A percentile compares a stretch with the other conserved stretches of the same genome.
Evolutionary conservation across 2,888 invertebrate genomes (phyloP).

Genomic region (Erebia epiphron): DNA sequence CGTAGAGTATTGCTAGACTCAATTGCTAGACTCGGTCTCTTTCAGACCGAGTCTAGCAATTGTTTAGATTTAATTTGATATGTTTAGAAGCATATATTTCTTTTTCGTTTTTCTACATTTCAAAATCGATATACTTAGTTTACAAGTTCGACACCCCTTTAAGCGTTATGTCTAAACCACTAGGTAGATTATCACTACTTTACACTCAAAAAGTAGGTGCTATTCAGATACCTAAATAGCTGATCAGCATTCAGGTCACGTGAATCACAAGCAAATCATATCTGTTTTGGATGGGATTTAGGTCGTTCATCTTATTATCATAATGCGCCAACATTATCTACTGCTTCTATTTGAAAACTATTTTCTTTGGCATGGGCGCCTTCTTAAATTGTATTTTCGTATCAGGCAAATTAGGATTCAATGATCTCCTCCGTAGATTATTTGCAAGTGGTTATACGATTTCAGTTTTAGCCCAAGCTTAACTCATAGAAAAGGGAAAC

Average conservation of each 20-base stretch:
- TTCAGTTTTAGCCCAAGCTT: no score
- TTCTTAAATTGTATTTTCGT: slow-evolving; percentile 26
- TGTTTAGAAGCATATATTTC: not conserved
- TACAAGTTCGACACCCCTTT: no score
- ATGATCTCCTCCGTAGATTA: not conserved
- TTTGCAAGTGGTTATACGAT: not conserved
- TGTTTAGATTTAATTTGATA: no score
- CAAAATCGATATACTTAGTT: no score
- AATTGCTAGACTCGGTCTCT: no score
- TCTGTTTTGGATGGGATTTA: slow-evolving; percentile 31
- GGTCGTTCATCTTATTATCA: slow-evolving; percentile 30
- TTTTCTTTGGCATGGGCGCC: slow-evolving; percentile 38
- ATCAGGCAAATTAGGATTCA: not conserved
- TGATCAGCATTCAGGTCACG: slow-evolving; percentile 29
- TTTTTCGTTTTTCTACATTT: not conserved
- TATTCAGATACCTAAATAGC: slow-evolving; percentile 16
- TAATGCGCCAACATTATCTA: slow-evolving; percentile 30
- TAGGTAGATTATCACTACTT: no score
- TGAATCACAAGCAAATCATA: slow-evolving; percentile 33
- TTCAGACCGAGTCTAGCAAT: no score
- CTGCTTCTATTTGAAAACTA: slow-evolving; percentile 29
- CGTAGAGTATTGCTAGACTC: no score
- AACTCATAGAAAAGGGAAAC: no score
- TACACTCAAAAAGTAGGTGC: not conserved
- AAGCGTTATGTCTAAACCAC: no score